Evolutionary conservation across 2,113 vertebrate genomes (phyloP).

Genomic region (Upupa epops): DNA sequence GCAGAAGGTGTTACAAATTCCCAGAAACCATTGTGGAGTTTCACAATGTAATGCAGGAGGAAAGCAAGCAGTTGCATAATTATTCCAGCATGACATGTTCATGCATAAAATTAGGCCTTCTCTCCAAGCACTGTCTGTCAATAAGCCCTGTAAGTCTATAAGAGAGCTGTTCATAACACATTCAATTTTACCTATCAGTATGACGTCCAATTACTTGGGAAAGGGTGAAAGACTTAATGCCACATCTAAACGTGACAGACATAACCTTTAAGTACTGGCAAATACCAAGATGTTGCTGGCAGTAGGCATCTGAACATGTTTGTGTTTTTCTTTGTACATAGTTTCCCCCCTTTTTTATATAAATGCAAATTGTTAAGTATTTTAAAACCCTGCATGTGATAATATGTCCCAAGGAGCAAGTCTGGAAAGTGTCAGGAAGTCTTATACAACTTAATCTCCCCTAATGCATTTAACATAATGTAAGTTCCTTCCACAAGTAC

Average conservation of each 20-base stretch:
- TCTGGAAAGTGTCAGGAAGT: background rate
- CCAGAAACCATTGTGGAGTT: background rate
- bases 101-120: constrained; percentile 69
- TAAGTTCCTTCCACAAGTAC: background rate
- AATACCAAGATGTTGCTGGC: constrained; percentile 60
- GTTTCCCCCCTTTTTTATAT: constrained; percentile 10
- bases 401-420: background rate
- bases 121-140: constrained; percentile 71
- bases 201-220: constrained; percentile 77
- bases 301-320: constrained; percentile 61
- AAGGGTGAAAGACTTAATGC: constrained; percentile 75
- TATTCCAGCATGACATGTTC: constrained; percentile 64
- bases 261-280: constrained; percentile 78
- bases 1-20: constrained; percentile 33
- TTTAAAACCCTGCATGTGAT: background rate
- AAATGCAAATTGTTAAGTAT: constrained; percentile 43
- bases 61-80: constrained; percentile 68
- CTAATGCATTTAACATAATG: background rate
- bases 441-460: background rate
- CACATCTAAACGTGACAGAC: constrained; percentile 69
- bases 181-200: constrained; percentile 74
- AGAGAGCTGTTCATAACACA: constrained; percentile 50
- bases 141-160: constrained; percentile 42
- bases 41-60: constrained; percentile 29
- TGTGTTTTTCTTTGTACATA: constrained; percentile 36